Evolutionary conservation across 2,113 vertebrate species (phyloP), one percentile per base, ranked within the genome.

Genomic region (Albula goreensis): DNA sequence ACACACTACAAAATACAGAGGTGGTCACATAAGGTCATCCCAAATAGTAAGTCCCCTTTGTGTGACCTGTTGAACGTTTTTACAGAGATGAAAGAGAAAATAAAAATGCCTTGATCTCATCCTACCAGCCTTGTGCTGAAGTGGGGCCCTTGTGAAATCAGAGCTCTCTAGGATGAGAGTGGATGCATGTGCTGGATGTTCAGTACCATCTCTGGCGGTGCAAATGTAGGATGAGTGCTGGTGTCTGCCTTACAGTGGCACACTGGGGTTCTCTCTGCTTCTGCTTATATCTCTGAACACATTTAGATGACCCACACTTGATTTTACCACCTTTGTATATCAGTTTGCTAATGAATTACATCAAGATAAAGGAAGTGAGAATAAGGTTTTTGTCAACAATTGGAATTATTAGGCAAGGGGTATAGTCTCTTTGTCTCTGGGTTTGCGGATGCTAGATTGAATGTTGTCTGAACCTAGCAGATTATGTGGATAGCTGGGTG

Each of bases 81-180:
- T 81, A 74, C 77, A 63, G 70, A 87, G 83, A 80, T 85, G 41
- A 84, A 77, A 85, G 63, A 82, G 10, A 84, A 25, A 83, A 53
- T 83, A 56, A 53, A 57, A 7, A 60, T 50, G 13, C 31, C 22
- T 70, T 70, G 4, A n/a, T 22, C 22, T 31, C 22, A 31, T 5
- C 31, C n/a, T 74, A n/a, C 66, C 7, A 25, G 66, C n/a, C 66
- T 74, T 31, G 4, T 9, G 1, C 22, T 74, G 66, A 31, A 25
- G n/a, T 31, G 53, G 53, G 53, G 12, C 53, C 31, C 5, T 79
- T 79, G 78, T 41, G 41, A 79, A 79, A 31, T 79, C 78, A 79
- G 31, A 79, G 41, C 2, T 41, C n/a, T 79, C 11, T 6, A 4
- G n/a, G 4, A 5, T 79, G 78, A 31, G 78, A 41, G 78, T 79